Evolutionary conservation across 2,888 invertebrate species (phyloP).

Genomic region (Hecatera dysodea): DNA sequence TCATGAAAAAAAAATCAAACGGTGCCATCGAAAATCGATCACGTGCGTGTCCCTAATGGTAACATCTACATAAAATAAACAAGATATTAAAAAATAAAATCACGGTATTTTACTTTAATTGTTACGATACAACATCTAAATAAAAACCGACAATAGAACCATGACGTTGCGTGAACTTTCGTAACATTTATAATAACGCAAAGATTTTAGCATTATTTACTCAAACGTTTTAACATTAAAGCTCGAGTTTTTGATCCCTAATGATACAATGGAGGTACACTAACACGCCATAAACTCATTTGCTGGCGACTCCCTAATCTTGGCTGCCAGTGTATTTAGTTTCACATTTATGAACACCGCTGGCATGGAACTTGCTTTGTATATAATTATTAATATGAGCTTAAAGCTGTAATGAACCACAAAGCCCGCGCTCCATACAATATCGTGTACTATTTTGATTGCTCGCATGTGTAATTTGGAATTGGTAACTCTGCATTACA

Average conservation of each 20-base stretch:
- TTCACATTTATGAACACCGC: slow-evolving; percentile 81
- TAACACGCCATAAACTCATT: slow-evolving; percentile 88
- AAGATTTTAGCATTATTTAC: slow-evolving; percentile 63
- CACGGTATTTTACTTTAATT: slow-evolving; percentile 22
- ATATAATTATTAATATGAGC: slow-evolving; percentile 77
- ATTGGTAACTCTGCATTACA: slow-evolving; percentile 55
- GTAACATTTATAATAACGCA: slow-evolving; percentile 64
- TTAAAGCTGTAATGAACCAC: slow-evolving; percentile 75
- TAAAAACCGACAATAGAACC: slow-evolving; percentile 33
- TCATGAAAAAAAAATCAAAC: background rate
- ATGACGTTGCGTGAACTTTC: slow-evolving; percentile 39
- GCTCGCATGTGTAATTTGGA: slow-evolving; percentile 66
- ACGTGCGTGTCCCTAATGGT: slow-evolving; percentile 5
- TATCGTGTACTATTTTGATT: slow-evolving; percentile 64
- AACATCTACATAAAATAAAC: slow-evolving; percentile 11
- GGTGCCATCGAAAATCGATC: slow-evolving; percentile 2
- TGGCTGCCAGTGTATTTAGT: slow-evolving; percentile 82
- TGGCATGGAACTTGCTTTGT: slow-evolving; percentile 74
- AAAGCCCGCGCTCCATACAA: slow-evolving; percentile 61
- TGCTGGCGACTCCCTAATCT: slow-evolving; percentile 81
- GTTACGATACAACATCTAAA: slow-evolving; percentile 35
- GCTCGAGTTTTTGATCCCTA: slow-evolving; percentile 75
- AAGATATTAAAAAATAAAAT: slow-evolving; percentile 5
- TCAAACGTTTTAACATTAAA: slow-evolving; percentile 71
- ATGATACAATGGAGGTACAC: slow-evolving; percentile 78